phyloP scores from a whole-genome alignment of 2,797 vertebrate genomes.

The Trachops cirrhosus region DNA sequence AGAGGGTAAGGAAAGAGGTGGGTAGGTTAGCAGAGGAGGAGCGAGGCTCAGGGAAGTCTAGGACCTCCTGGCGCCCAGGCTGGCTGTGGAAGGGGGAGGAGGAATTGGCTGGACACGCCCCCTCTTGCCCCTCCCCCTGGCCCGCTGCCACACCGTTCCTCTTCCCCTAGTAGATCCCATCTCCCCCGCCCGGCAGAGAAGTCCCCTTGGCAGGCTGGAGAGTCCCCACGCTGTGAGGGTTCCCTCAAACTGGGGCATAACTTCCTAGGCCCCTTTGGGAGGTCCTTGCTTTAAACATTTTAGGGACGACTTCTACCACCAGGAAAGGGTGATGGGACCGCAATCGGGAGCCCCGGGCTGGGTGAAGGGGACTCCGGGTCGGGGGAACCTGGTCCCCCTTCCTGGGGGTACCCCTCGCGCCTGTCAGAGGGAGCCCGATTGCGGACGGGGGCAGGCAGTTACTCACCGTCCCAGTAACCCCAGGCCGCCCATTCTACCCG shows the following conservation, averaged over 20 bases:
- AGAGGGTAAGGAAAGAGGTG: neutral
- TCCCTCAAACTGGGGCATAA: neutral
- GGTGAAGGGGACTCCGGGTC: constrained; percentile 15
- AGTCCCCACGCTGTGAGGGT: neutral
- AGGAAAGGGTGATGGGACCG: constrained; percentile 70
- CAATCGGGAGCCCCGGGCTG: constrained; percentile 70
- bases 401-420: neutral
- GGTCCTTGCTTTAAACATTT: constrained; percentile 31
- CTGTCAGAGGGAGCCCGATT: constrained; percentile 67
- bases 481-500: constrained; percentile 76
- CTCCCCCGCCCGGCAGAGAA: constrained; percentile 51
- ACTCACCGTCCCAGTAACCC: constrained; percentile 77
- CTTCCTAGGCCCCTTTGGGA: neutral
- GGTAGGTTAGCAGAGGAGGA: constrained; percentile 40
- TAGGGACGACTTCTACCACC: constrained; percentile 50
- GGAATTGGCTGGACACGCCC: constrained; percentile 28
- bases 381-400: constrained; percentile 20
- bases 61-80: neutral
- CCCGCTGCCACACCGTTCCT: constrained; percentile 50
- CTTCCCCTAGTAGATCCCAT: constrained; percentile 73
- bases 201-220: neutral
- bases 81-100: neutral
- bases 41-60: neutral
- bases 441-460: constrained; percentile 69
- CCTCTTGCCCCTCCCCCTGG: constrained; percentile 57